Base-by-base conservation (phyloP, 2,797 vertebrate species). In the Denticeps clupeoides region DNA sequence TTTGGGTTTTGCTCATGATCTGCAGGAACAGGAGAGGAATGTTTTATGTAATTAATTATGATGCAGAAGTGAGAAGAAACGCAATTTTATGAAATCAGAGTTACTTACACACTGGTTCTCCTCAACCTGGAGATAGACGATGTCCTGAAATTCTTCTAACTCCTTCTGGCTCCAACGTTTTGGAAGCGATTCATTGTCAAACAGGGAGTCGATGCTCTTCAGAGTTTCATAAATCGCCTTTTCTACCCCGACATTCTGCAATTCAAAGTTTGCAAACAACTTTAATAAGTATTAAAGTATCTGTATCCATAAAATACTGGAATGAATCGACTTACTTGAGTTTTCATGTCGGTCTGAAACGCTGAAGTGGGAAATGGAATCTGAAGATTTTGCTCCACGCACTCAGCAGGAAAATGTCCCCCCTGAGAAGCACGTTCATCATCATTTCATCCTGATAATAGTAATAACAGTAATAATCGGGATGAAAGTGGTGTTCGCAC, bases 31-130 rank as follows among this genome's bases (percentile, higher is more conserved):
- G 10, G 25, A 1, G 3, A 44, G 1, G 29, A 32, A 28, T 10
- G 38, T n/a, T n/a, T n/a, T n/a, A n/a, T n/a, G n/a, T n/a, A n/a
- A n/a, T n/a, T n/a, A n/a, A n/a, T n/a, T n/a, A n/a, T n/a, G n/a
- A n/a, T n/a, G n/a, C n/a, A n/a, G n/a, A n/a, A n/a, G n/a, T n/a
- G n/a, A n/a, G n/a, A n/a, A n/a, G n/a, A n/a, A n/a, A n/a, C n/a
- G n/a, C n/a, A n/a, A n/a, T n/a, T n/a, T n/a, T n/a, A n/a, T n/a
- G n/a, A n/a, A n/a, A n/a, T n/a, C n/a, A n/a, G n/a, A n/a, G n/a
- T n/a, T 10, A 12, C 56, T 58, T 44, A 58, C 56, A 33, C 56
- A 53, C 31, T 25, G 21, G 26, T 24, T 25, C 0, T 58, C 32
- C 10, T 9, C 1, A 4, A 3, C 38, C 4, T 53, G 12, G 3